Percentiles rank a stretch among this genome's conserved stretches.
These are phyloP conservation scores for Tuta absoluta DNA, from an alignment of 2,888 invertebrate genomes.

Conservation along the genomic window DNA sequence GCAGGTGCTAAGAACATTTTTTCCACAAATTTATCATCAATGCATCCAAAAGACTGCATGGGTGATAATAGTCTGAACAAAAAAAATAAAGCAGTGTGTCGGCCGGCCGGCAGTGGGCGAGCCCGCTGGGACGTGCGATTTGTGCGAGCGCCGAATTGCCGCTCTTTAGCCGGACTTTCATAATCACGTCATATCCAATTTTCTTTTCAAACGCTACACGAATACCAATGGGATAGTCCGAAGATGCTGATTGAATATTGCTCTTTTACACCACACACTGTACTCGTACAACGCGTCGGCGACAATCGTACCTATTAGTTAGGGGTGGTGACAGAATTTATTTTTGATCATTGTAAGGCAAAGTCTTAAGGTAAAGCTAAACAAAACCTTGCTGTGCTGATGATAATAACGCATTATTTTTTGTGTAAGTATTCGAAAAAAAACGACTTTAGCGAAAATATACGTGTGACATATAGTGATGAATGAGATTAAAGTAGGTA, in stretches of 20 bases:
- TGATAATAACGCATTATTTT: too few relatives aligned
- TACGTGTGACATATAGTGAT: too few relatives aligned
- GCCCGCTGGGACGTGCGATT: constrained; percentile 67
- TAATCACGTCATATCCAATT: constrained; percentile 79
- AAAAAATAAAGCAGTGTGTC: constrained; percentile 55
- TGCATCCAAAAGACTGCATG: constrained; percentile 10
- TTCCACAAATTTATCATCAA: background rate
- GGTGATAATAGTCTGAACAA: constrained; percentile 40
- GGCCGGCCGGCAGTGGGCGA: constrained; percentile 43
- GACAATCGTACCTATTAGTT: too few relatives aligned
- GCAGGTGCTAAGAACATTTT: too few relatives aligned
- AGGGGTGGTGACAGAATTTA: too few relatives aligned
- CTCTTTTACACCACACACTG: constrained; percentile 42
- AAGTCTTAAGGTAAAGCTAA: too few relatives aligned
- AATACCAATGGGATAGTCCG: constrained; percentile 59
- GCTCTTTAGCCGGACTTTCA: constrained; percentile 73
- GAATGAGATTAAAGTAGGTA: too few relatives aligned
- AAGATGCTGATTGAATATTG: constrained; percentile 60
- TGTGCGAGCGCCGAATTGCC: constrained; percentile 71
- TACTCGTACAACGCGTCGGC: too few relatives aligned
- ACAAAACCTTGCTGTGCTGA: too few relatives aligned
- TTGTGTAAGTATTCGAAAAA: too few relatives aligned
- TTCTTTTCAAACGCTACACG: constrained; percentile 61
- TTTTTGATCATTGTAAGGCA: too few relatives aligned
- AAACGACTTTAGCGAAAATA: too few relatives aligned